Base-by-base conservation (phyloP, 37 sponge, comb jelly and placozoan genomes). In the Cladorhizidae sp. region DNA sequence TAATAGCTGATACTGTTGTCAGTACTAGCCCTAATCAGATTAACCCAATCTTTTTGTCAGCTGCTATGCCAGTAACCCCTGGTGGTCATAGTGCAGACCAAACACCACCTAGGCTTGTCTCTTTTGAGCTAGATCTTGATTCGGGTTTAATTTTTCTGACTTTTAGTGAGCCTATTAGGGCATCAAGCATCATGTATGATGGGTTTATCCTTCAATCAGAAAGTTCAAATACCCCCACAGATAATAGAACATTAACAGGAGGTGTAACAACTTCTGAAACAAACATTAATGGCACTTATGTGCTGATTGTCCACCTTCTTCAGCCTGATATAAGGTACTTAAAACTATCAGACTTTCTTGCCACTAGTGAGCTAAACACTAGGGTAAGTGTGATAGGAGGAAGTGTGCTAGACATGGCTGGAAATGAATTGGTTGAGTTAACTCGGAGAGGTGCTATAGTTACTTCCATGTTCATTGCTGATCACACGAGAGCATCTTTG, bases 111-210 rank as follows among this genome's bases (percentile, higher is more conserved):
- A 49, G 1, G 43, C 41, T 96, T 1, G 49, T 42, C 6, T 40
- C 55, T 11, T 96, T 96, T 76, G 75, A 62, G 12, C 65, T 93
- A 22, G 94, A 96, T 43, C 62, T 95, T 40, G 78, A 87, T 57
- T 23, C 32, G 9, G 91, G 93, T 54, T 35, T 78, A 18, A 59
- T 96, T 23, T 36, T 17, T 8, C 73, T 96, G 37, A 81, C 75
- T 3, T 96, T 96, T 69, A 73, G 85, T 73, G 94, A 96, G 74
- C 94, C 94, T 22, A 85, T 96, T 29, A 64, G 93, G 33, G 83
- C 87, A 25, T 90, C 87, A 21, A 52, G 90, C 8, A 40, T 93
- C 12, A 41, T 74, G 25, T 75, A 78, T 33, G 18, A 54, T 20
- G 51, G 33, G 14, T 80, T 96, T 20, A 93, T 87, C 0, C n/a